Conservation (phyloP, 2,113 vertebrate species). For the Cheilinus undulatus region DNA sequence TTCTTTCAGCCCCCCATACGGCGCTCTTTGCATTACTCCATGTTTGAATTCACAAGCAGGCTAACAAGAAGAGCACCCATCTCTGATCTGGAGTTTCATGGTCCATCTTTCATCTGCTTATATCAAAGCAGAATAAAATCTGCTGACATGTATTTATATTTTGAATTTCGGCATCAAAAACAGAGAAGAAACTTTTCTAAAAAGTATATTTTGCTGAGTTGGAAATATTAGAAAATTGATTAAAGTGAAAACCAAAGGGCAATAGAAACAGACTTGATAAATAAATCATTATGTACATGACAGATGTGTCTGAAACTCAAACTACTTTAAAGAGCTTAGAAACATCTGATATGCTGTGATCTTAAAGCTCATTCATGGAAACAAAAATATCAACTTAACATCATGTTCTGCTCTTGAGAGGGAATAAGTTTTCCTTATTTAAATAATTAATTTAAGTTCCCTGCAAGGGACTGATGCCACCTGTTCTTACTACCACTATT, state of each 20-base stretch:
- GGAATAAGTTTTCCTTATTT: no score
- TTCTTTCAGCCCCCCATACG: neutral
- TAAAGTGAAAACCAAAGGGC: neutral
- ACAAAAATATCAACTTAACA: neutral
- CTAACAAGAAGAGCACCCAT: neutral
- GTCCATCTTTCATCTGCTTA: no score
- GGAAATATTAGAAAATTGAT: neutral
- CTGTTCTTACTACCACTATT: no score
- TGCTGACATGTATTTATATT: neutral
- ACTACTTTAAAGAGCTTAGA: neutral
- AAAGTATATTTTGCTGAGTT: neutral
- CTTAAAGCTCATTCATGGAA: neutral
- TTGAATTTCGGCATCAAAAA: neutral
- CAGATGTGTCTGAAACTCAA: neutral
- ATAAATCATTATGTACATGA: conserved; percentile 4
- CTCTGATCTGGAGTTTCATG: neutral
- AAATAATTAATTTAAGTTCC: no score
- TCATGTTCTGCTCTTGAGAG: no score
- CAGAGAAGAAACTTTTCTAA: neutral
- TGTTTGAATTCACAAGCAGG: neutral
- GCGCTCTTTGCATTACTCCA: neutral
- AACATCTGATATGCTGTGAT: neutral
- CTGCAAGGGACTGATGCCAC: no score
- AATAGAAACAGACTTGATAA: neutral
- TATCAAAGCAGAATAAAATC: no score